These are phyloP conservation scores for Ephydatia muelleri DNA, from an alignment of 37 sponge, comb jelly and placozoan genomes.

Conservation along the genomic window DNA sequence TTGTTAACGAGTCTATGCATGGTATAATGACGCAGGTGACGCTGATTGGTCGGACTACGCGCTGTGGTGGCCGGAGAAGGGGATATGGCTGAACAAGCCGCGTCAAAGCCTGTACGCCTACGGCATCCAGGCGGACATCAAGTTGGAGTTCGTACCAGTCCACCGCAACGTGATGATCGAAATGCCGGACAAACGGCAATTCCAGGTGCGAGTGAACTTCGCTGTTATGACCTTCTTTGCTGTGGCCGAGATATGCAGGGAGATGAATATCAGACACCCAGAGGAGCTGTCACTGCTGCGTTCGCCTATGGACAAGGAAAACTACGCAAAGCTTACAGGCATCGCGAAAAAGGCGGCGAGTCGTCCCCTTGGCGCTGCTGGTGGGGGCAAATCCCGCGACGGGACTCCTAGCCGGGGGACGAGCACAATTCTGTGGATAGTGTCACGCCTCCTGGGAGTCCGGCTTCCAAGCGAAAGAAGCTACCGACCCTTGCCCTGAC, in stretches of 20 bases:
- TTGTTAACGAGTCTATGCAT: background rate
- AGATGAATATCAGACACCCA: slow-evolving; percentile 86
- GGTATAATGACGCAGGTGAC: slow-evolving; percentile 53
- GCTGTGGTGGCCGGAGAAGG: slow-evolving; percentile 98
- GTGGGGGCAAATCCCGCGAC: slow-evolving; percentile 51
- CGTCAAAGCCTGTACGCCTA: slow-evolving; percentile 94
- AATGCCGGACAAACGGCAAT: slow-evolving; percentile 83
- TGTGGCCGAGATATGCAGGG: slow-evolving; percentile 85
- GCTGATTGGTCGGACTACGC: slow-evolving; percentile 94
- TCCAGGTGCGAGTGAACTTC: slow-evolving; percentile 76
- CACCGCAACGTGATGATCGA: slow-evolving; percentile 81
- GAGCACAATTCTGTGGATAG: slow-evolving; percentile 62
- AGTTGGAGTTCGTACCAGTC: slow-evolving; percentile 84
- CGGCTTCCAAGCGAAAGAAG: slow-evolving; percentile 23
- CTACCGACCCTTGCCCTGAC: slow-evolving; percentile 45
- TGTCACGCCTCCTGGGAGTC: slow-evolving; percentile 63
- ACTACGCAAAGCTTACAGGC: slow-evolving; percentile 64
- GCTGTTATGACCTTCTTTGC: slow-evolving; percentile 81
- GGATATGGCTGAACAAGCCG: slow-evolving; percentile 89
- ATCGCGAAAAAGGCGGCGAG: slow-evolving; percentile 32
- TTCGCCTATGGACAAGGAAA: slow-evolving; percentile 69
- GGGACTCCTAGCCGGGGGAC: slow-evolving; percentile 43
- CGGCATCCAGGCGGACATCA: slow-evolving; percentile 89
- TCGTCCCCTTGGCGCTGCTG: background rate
- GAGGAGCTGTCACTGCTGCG: slow-evolving; percentile 94